These are phyloP conservation scores for Bombycilla garrulus DNA, from an alignment of 2,113 vertebrate species.

Conservation along the genomic window DNA sequence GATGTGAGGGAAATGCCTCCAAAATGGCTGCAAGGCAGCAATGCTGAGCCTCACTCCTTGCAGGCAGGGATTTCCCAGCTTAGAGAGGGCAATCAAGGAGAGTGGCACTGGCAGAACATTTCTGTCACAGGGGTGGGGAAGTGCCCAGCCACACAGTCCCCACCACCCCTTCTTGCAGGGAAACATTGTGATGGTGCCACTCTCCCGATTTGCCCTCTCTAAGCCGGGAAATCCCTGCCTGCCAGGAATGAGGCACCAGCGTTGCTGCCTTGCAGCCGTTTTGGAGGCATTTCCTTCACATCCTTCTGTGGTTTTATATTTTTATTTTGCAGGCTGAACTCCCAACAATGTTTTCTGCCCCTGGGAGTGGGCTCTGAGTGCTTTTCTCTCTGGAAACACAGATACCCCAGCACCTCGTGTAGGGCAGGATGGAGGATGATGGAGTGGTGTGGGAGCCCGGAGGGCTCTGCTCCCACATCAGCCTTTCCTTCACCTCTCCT, in stretches of 20 bases:
- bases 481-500: not conserved
- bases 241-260: not conserved
- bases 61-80: too few relatives aligned
- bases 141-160: too few relatives aligned
- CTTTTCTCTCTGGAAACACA: not conserved
- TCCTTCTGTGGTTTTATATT: too few relatives aligned
- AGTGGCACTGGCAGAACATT: too few relatives aligned
- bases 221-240: not conserved
- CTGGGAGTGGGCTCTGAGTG: not conserved
- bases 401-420: not conserved
- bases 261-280: not conserved
- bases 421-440: not conserved
- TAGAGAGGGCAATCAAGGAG: too few relatives aligned
- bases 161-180: not conserved
- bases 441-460: not conserved
- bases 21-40: too few relatives aligned
- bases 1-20: too few relatives aligned
- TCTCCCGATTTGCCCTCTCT: not conserved
- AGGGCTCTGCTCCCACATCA: not conserved
- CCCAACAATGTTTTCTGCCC: not conserved
- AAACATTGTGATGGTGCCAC: fast-evolving
- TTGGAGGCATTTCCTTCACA: not conserved
- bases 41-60: too few relatives aligned
- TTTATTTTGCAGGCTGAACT: not conserved
- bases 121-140: not conserved